Evolutionary conservation across 2,888 invertebrate species (phyloP).

Genomic region (Meghimatium bilineatum): DNA sequence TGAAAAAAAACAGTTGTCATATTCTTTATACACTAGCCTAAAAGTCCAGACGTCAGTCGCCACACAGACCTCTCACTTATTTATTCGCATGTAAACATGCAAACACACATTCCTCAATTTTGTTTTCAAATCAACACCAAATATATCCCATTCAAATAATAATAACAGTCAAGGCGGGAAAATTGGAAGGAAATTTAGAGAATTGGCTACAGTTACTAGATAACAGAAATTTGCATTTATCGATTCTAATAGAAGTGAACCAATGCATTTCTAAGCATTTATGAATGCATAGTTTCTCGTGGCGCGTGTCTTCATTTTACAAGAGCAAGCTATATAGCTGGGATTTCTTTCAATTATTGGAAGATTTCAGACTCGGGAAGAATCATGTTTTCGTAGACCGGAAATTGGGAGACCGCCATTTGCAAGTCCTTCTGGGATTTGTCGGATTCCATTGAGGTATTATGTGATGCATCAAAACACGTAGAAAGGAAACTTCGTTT

Average conservation of each 20-base stretch:
- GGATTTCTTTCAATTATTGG: conserved; percentile 38
- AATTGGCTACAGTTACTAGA: neutral
- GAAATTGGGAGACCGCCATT: conserved; percentile 42
- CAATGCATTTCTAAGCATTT: conserved; percentile 28
- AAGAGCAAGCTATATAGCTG: neutral
- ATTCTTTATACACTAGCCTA: too few species aligned
- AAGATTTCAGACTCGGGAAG: conserved; percentile 18
- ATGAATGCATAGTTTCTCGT: neutral
- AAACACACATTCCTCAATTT: neutral
- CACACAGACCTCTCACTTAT: too few species aligned
- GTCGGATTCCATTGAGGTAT: neutral
- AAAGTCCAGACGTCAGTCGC: too few species aligned
- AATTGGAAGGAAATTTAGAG: neutral
- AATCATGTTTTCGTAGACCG: conserved; percentile 8
- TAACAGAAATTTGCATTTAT: neutral
- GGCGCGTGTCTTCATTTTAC: neutral
- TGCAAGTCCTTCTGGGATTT: conserved; percentile 37
- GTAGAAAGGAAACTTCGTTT: neutral
- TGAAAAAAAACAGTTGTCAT: too few species aligned
- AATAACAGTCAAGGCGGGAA: neutral
- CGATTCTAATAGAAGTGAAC: neutral
- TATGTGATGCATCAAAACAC: too few species aligned
- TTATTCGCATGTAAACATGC: neutral
- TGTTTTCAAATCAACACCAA: neutral
- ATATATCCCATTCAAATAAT: neutral